Percentiles rank a stretch among this genome's conserved stretches.
Conservation (phyloP, 2,797 vertebrate species). For the Myotis findleyi region DNA sequence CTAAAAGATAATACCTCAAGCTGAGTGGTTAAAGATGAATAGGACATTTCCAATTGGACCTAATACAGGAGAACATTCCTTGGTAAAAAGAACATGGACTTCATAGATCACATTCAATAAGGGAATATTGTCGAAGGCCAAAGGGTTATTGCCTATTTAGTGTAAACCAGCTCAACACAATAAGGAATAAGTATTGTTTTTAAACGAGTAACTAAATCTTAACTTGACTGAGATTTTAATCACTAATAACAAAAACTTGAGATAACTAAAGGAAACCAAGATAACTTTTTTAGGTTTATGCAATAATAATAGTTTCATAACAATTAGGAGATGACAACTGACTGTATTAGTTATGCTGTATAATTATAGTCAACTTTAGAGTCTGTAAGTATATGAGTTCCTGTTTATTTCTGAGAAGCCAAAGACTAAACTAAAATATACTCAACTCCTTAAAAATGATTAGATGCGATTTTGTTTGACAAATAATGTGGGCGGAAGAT, state of each 20-base stretch:
- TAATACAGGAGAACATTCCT: neutral
- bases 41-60: neutral
- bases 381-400: neutral
- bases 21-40: neutral
- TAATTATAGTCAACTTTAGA: conserved; percentile 16
- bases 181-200: neutral
- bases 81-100: neutral
- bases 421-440: conserved; percentile 58
- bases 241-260: conserved; percentile 2
- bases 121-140: neutral
- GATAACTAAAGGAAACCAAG: neutral
- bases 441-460: conserved; percentile 54
- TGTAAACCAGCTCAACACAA: neutral
- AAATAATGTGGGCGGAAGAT: conserved; percentile 47
- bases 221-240: conserved; percentile 11
- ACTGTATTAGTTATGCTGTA: neutral
- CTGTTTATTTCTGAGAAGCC: conserved; percentile 22
- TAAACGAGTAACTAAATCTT: neutral
- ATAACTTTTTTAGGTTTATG: neutral
- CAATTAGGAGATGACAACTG: neutral
- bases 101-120: neutral
- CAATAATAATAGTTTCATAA: conserved; percentile 42
- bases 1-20: neutral
- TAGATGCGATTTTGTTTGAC: neutral
- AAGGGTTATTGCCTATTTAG: neutral